A percentile compares a stretch with the other conserved stretches of the same genome.
phyloP scores from a whole-genome alignment of 1,140 invertebrate species.

The Drosophila sucinea region DNA sequence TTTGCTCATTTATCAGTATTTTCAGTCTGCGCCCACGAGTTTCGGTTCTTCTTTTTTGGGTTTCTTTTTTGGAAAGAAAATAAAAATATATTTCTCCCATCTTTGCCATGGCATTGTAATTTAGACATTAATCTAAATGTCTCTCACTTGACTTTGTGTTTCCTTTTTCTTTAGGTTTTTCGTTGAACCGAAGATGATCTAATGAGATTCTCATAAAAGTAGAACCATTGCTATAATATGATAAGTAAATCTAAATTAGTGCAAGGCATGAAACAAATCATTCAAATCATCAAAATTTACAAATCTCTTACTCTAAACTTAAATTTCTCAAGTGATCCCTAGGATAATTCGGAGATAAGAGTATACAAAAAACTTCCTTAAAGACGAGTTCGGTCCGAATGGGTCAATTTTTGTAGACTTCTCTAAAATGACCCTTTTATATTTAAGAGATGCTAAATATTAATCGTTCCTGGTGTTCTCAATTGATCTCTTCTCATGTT shows the following conservation, averaged over 20 bases:
- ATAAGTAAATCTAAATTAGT: no score
- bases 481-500: background rate
- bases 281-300: no score
- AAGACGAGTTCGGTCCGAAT: no score
- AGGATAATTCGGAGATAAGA: no score
- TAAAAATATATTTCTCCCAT: constrained; percentile 31
- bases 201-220: constrained; percentile 19
- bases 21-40: constrained; percentile 54
- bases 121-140: constrained; percentile 67
- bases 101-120: constrained; percentile 54
- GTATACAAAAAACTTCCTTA: no score
- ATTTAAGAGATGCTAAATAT: no score
- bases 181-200: background rate
- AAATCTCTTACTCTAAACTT: no score
- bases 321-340: no score
- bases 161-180: background rate
- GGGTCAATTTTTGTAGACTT: no score
- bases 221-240: background rate
- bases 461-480: background rate
- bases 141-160: constrained; percentile 28
- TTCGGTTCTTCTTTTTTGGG: background rate
- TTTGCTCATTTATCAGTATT: constrained; percentile 75
- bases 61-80: no score
- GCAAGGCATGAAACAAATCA: no score
- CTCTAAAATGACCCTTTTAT: no score